These are phyloP conservation scores for Myopa tessellatipennis DNA, from an alignment of 2,888 invertebrate genomes.

Conservation along the genomic window DNA sequence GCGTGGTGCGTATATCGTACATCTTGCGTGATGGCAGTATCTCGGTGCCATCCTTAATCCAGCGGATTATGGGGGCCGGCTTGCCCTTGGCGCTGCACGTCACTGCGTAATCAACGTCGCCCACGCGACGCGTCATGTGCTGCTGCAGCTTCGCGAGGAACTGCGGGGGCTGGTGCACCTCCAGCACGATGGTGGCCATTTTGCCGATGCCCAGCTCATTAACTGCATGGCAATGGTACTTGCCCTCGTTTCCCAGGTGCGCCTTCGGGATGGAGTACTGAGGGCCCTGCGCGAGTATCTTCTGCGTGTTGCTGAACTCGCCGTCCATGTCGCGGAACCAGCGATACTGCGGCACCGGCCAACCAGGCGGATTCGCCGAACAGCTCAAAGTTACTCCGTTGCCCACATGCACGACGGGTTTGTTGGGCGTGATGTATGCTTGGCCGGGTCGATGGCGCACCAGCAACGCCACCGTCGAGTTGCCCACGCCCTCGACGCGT, in stretches of 20 bases:
- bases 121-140: constrained; percentile 82
- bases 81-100: constrained; percentile 90
- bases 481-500: constrained; percentile 79
- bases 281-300: constrained; percentile 81
- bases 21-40: constrained; percentile 80
- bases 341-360: constrained; percentile 89
- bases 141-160: constrained; percentile 85
- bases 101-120: constrained; percentile 82
- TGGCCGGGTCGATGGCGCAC: constrained; percentile 90
- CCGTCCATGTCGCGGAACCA: constrained; percentile 86
- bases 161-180: constrained; percentile 89
- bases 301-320: constrained; percentile 71
- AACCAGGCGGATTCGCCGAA: constrained; percentile 88
- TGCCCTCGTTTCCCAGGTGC: constrained; percentile 86
- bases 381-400: constrained; percentile 87
- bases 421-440: constrained; percentile 84
- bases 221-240: constrained; percentile 89
- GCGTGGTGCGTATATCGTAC: constrained; percentile 84
- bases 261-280: constrained; percentile 88
- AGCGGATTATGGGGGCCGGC: constrained; percentile 84
- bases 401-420: constrained; percentile 86
- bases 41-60: constrained; percentile 88
- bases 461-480: constrained; percentile 83
- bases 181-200: constrained; percentile 82
- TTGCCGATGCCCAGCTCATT: constrained; percentile 91